Conservation (phyloP, 2,113 vertebrate species). For the Rallus limicola region DNA sequence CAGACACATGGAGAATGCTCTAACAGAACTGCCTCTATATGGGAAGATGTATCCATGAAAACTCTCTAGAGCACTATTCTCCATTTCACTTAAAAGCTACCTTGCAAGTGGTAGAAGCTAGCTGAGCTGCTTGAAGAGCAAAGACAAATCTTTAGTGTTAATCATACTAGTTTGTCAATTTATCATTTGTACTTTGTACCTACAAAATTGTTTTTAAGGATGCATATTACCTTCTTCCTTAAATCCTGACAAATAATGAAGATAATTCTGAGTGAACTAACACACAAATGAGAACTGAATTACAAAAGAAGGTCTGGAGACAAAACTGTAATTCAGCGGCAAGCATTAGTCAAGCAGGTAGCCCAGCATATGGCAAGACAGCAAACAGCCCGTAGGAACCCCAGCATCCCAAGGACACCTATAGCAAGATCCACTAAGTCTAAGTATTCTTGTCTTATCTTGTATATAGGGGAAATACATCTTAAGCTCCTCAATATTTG, state of each 20-base stretch:
- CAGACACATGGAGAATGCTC: fast-evolving
- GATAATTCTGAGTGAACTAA: neutral
- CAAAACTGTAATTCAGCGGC: neutral
- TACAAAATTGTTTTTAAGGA: neutral
- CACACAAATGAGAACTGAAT: neutral
- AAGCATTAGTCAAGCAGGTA: neutral
- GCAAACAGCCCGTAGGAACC: neutral
- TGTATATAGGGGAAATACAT: neutral
- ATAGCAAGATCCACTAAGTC: neutral
- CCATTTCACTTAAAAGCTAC: neutral
- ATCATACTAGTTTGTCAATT: neutral
- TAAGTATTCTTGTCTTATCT: neutral
- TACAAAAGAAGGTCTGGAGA: neutral
- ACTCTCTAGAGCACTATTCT: neutral
- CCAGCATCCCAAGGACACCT: neutral
- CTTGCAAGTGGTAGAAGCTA: neutral
- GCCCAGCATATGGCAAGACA: neutral
- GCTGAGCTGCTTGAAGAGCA: neutral
- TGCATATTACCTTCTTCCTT: neutral
- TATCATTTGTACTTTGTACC: neutral
- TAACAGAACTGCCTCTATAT: neutral
- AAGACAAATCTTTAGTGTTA: neutral
- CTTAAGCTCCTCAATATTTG: neutral
- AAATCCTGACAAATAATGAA: neutral
- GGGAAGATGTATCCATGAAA: neutral